These are phyloP conservation scores for Diadophis punctatus DNA, from an alignment of 2,113 vertebrate species.

Conservation along the genomic window DNA sequence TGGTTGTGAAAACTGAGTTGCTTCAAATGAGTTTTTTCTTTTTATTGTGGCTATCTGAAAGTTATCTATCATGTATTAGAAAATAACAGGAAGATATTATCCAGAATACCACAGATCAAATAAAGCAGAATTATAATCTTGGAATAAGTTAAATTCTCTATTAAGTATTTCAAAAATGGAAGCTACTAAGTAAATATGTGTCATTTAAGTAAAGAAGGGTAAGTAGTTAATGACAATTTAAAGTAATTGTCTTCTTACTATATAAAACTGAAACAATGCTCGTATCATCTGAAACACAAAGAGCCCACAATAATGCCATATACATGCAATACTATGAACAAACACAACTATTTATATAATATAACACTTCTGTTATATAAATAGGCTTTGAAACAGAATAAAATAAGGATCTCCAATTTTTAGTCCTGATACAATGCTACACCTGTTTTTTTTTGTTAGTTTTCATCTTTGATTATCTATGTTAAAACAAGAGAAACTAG, in stretches of 20 bases:
- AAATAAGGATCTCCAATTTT: background rate
- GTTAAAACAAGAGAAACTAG: background rate
- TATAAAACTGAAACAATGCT: slow-evolving; percentile 30
- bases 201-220: slow-evolving; percentile 45
- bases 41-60: slow-evolving; percentile 52
- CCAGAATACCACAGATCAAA: slow-evolving; percentile 38
- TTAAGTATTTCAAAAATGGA: slow-evolving; percentile 31
- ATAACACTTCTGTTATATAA: background rate
- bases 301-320: slow-evolving; percentile 20
- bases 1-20: slow-evolving; percentile 36
- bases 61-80: slow-evolving; percentile 46
- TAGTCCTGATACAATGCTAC: background rate
- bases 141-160: slow-evolving; percentile 56
- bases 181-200: slow-evolving; percentile 41
- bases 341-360: background rate
- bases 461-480: background rate
- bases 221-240: slow-evolving; percentile 37
- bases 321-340: slow-evolving; percentile 1
- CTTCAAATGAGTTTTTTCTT: slow-evolving; percentile 55
- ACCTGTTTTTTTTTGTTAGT: background rate
- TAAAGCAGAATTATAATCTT: slow-evolving; percentile 57
- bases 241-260: slow-evolving; percentile 15
- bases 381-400: background rate
- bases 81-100: slow-evolving; percentile 52
- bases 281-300: slow-evolving; percentile 3